Conservation (phyloP, 2,888 invertebrate genomes). For the Cyclophora albipunctata region DNA sequence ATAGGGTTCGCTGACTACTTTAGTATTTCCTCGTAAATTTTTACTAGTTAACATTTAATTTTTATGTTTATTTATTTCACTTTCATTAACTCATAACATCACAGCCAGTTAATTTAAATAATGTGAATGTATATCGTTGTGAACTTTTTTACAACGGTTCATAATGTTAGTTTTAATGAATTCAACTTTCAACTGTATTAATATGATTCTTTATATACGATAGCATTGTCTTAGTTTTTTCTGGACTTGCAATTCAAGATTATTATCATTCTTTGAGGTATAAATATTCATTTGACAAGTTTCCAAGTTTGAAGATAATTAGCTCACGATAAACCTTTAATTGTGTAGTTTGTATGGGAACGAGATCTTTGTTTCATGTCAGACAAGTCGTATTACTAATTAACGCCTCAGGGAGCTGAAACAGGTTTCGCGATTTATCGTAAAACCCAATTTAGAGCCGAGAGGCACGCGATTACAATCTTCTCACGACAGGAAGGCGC, state of each 20-base stretch:
- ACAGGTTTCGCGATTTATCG: constrained; percentile 69
- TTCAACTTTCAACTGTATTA: not conserved
- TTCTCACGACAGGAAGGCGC: constrained; percentile 75
- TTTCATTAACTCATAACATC: not conserved
- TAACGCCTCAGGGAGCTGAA: constrained; percentile 63
- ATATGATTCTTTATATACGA: not conserved
- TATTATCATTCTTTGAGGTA: constrained; percentile 3
- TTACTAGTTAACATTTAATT: constrained; percentile 8
- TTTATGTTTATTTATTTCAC: constrained; percentile 3
- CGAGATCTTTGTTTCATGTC: constrained; percentile 52
- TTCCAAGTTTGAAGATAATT: constrained; percentile 9
- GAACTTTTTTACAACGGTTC: not conserved
- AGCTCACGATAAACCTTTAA: constrained; percentile 15
- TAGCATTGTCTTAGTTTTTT: not conserved
- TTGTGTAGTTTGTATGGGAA: constrained; percentile 30
- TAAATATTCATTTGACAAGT: constrained; percentile 7
- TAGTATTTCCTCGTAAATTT: constrained; percentile 12
- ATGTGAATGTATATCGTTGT: not conserved
- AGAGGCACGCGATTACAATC: constrained; percentile 75
- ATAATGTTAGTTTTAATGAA: not conserved
- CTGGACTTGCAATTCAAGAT: constrained; percentile 1
- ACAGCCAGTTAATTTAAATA: not conserved
- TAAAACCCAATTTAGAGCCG: constrained; percentile 72
- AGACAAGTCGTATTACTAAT: constrained; percentile 62
- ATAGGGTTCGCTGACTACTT: constrained; percentile 22